Evolutionary conservation across 1,140 invertebrate species (phyloP).

Genomic region (Euura lappo): DNA sequence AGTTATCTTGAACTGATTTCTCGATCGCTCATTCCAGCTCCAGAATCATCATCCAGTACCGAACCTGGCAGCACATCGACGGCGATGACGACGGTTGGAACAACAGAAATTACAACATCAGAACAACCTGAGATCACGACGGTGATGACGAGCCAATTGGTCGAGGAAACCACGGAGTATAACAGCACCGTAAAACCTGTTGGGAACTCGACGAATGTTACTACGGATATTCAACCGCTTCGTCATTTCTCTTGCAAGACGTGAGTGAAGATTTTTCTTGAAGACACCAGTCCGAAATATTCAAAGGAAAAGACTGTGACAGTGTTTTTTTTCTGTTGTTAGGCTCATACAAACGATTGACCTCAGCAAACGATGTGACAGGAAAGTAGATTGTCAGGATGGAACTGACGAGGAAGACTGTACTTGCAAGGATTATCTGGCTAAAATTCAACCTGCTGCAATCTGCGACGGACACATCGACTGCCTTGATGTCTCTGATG

Average conservation of each 20-base stretch:
- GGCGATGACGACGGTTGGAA: too few species aligned
- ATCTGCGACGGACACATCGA: constrained; percentile 83
- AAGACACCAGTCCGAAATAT: too few species aligned
- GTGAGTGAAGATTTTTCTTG: neutral
- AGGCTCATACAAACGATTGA: constrained; percentile 72
- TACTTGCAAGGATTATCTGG: constrained; percentile 73
- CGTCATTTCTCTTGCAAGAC: neutral
- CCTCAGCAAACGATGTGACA: constrained; percentile 69
- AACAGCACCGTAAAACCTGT: neutral
- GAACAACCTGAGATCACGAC: too few species aligned
- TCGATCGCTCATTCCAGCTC: too few species aligned
- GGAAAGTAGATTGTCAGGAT: constrained; percentile 78
- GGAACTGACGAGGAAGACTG: constrained; percentile 80
- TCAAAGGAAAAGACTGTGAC: too few species aligned
- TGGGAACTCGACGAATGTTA: neutral
- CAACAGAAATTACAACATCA: too few species aligned
- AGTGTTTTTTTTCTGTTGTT: constrained; percentile 25
- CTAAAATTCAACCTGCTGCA: constrained; percentile 56
- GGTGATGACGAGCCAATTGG: too few species aligned
- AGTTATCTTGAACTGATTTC: too few species aligned
- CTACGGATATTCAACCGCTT: neutral
- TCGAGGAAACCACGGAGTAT: neutral
- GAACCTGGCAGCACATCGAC: too few species aligned
- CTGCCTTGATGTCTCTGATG: constrained; percentile 78
- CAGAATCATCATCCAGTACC: too few species aligned